Base-by-base conservation (phyloP, 2,888 invertebrate genomes). In the Tanytarsus gracilentus region DNA sequence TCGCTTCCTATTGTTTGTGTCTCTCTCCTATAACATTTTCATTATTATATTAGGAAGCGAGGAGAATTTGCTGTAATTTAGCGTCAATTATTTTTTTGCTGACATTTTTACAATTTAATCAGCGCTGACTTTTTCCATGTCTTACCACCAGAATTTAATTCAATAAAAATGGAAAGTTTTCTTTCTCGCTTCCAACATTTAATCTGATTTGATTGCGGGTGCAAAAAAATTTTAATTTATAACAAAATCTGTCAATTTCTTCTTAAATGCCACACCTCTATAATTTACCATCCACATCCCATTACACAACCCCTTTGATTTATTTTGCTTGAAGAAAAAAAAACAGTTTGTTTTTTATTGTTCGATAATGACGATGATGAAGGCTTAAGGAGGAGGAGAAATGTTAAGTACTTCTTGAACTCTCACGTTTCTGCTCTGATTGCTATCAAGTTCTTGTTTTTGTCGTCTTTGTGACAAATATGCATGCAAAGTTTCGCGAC, bases 61-160 rank as follows among this genome's bases (percentile, higher is more conserved):
- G 3, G 5, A 21, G 23, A 44, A 18, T 44, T 44, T 44, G 23
- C 44, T 18, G 21, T 44, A 44, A 44, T 44, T 44, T 44, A 11
- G 18, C 23, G 44, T 11, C 44, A 44, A 23, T 44, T 44, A 9
- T 44, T 44, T 23, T 18, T 18, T 44, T 9, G 18, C 16, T 5
- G 11, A 23, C 18, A 23, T 44, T 44, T 23, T 33, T n/a, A 23
- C 33, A 33, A 30, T 33, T 33, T 53, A 53, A 53, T 53, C 23
- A 53, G 51, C 29, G 30, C 9, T 51, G 51, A 51, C 51, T 51
- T 36, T 53, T 53, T 44, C 9, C 44, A 23, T n/a, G 18, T 44
- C 3, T 44, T 44, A 23, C 11, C 21, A 44, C 16, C n/a, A n/a
- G n/a, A 33, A 33, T 9, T 5, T 9, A 33, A n/a, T n/a, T 11